Conservation (phyloP, 2,888 invertebrate genomes). For the Drosophila cracens region DNA sequence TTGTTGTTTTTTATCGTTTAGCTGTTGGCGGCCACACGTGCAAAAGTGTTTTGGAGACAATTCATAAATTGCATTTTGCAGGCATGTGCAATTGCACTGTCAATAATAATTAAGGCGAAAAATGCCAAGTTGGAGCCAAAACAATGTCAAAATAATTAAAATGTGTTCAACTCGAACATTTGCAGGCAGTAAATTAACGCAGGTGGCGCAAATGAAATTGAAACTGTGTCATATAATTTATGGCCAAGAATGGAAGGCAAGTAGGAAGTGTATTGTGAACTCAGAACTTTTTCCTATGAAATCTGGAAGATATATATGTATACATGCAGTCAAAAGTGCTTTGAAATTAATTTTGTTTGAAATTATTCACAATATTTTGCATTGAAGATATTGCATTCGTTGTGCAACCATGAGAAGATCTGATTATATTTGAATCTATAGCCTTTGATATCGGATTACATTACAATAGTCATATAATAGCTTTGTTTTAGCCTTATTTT, state of each 20-base stretch:
- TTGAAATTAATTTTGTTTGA: background rate
- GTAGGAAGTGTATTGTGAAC: background rate
- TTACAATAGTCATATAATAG: background rate
- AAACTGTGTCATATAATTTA: slow-evolving; percentile 12
- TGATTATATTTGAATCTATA: background rate
- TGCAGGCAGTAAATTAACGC: slow-evolving; percentile 14
- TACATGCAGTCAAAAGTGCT: background rate
- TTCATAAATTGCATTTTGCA: slow-evolving; percentile 50
- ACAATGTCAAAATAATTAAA: slow-evolving; percentile 39
- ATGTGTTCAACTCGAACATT: slow-evolving; percentile 6
- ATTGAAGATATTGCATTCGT: background rate
- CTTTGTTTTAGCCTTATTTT: background rate
- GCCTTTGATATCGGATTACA: background rate
- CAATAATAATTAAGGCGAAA: slow-evolving; percentile 18
- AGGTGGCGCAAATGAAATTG: slow-evolving; percentile 11
- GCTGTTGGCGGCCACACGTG: slow-evolving; percentile 48
- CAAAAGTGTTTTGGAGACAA: slow-evolving; percentile 32
- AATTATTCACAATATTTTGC: background rate
- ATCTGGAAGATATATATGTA: background rate
- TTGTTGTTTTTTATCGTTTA: slow-evolving; percentile 48
- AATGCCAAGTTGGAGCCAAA: slow-evolving; percentile 10
- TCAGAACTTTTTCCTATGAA: background rate
- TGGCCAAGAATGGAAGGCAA: background rate
- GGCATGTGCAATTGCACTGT: slow-evolving; percentile 40
- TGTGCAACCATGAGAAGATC: background rate